phyloP scores from a whole-genome alignment of 2,113 vertebrate genomes.

The Rousettus leschenaultii region DNA sequence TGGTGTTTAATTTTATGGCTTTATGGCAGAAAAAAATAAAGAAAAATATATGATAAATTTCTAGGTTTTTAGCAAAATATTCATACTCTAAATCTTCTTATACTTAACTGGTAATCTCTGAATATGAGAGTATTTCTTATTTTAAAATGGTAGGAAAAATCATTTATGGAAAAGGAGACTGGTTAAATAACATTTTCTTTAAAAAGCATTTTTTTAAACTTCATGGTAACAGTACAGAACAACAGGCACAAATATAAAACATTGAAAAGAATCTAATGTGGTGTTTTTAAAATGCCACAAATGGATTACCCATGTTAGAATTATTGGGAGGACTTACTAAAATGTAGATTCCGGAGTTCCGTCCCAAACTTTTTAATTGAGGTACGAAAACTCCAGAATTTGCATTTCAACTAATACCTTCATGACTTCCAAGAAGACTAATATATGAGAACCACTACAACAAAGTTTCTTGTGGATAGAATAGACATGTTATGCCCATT shows the following conservation, averaged over 20 bases:
- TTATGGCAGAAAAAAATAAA: neutral
- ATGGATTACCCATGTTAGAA: neutral
- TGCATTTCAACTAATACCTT: neutral
- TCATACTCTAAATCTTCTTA: neutral
- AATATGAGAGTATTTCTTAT: conserved; percentile 8
- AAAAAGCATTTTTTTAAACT: neutral
- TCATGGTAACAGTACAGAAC: neutral
- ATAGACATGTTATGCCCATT: neutral
- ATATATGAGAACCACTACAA: neutral
- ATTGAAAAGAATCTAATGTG: neutral
- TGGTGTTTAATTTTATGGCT: neutral
- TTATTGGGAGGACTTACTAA: neutral
- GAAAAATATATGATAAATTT: neutral
- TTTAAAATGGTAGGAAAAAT: conserved; percentile 41
- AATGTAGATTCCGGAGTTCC: neutral
- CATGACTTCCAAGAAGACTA: neutral
- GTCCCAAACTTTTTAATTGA: neutral
- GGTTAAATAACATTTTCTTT: conserved; percentile 14
- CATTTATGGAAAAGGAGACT: neutral
- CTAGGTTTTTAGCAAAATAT: neutral
- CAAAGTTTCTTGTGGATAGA: neutral
- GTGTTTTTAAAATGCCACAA: neutral
- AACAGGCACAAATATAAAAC: neutral
- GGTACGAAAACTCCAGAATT: neutral
- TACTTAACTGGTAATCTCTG: neutral